Percentiles rank a stretch among this genome's conserved stretches.
phyloP scores from a whole-genome alignment of 2,888 invertebrate species.

The Dione juno region DNA sequence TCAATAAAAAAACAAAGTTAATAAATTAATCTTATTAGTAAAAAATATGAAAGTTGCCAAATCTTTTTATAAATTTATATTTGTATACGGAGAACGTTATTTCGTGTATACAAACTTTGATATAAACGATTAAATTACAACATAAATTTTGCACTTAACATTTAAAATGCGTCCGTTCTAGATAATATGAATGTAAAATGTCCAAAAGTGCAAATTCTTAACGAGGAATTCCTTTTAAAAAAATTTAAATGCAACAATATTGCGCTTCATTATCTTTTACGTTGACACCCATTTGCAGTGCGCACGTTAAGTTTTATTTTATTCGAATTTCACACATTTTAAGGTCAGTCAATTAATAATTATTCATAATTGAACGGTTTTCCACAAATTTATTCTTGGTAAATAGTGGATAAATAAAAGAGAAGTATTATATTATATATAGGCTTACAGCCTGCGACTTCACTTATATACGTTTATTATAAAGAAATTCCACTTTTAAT shows the following conservation, averaged over 20 bases:
- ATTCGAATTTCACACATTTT: conserved; percentile 42
- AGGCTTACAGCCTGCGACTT: no score
- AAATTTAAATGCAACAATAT: conserved; percentile 33
- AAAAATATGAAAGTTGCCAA: conserved; percentile 13
- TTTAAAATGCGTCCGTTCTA: conserved; percentile 33
- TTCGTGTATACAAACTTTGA: conserved; percentile 26
- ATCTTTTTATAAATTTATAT: conserved; percentile 13
- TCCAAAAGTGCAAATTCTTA: conserved; percentile 32
- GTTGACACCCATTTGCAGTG: conserved; percentile 34
- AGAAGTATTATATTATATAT: background rate
- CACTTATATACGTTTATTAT: no score
- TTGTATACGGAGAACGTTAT: conserved; percentile 6
- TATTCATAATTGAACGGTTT: conserved; percentile 29
- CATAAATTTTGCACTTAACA: conserved; percentile 30
- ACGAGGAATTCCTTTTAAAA: conserved; percentile 25
- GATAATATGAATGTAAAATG: conserved; percentile 29
- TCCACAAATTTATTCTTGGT: conserved; percentile 9
- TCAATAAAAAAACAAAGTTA: background rate
- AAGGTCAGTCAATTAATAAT: conserved; percentile 38
- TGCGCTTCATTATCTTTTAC: conserved; percentile 33
- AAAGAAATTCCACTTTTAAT: no score
- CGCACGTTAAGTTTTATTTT: conserved; percentile 36
- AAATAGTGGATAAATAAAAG: conserved; percentile 2
- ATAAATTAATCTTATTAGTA: conserved; percentile 18
- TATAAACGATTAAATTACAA: conserved; percentile 24